These are phyloP conservation scores for Coranthus polyacanthus DNA, from an alignment of 2,797 vertebrate genomes.

Conservation along the genomic window DNA sequence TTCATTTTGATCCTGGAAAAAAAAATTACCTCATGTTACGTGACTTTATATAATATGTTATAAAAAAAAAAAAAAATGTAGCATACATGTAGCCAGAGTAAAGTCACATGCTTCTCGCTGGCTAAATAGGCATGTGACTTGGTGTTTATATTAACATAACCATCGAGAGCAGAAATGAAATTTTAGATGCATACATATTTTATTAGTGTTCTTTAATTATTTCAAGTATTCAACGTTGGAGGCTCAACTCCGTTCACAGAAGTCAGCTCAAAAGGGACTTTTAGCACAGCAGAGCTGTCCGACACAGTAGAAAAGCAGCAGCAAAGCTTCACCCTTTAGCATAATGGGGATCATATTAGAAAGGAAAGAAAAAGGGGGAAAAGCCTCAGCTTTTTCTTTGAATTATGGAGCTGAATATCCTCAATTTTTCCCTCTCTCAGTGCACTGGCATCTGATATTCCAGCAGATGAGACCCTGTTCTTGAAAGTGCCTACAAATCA, in stretches of 20 bases:
- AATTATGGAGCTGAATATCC: conserved; percentile 22
- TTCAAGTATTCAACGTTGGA: neutral
- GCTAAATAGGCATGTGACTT: too few relatives aligned
- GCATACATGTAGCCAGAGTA: too few relatives aligned
- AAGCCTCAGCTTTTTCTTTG: conserved; percentile 12
- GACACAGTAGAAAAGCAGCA: conserved; percentile 6
- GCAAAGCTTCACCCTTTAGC: neutral
- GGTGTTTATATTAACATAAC: neutral
- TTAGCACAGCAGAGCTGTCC: neutral
- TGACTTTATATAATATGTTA: too few relatives aligned
- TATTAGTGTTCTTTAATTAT: conserved; percentile 1
- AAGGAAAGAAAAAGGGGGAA: neutral
- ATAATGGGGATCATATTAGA: conserved; percentile 31
- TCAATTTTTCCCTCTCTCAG: conserved; percentile 19
- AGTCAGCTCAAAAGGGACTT: conserved; percentile 8
- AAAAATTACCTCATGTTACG: too few relatives aligned
- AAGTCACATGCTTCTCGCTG: neutral
- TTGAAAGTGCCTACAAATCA: conserved; percentile 19
- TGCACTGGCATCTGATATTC: conserved; percentile 13
- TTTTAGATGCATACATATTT: neutral
- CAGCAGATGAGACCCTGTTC: neutral
- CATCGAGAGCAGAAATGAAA: neutral
- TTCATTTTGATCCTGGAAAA: too few relatives aligned
- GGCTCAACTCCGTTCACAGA: conserved; percentile 11
- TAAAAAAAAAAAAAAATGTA: too few relatives aligned